Evolutionary conservation across 2,797 vertebrate genomes (phyloP).

Genomic region (Pseudochirops corinnae): DNA sequence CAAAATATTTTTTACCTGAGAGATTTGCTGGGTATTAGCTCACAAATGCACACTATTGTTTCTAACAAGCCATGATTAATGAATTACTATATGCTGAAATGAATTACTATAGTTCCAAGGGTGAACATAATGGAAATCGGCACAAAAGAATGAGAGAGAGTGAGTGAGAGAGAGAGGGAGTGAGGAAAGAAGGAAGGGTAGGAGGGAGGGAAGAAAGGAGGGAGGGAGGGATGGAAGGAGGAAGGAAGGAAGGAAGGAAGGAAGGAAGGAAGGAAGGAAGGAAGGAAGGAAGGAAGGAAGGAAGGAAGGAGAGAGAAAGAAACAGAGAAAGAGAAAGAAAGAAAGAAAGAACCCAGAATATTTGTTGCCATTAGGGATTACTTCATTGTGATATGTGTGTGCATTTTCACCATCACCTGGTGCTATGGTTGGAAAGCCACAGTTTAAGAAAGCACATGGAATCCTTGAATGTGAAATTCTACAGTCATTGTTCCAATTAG

Average conservation of each 20-base stretch:
- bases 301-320: no score
- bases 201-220: no score
- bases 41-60: neutral
- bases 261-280: no score
- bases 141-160: no score
- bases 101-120: conserved; percentile 8
- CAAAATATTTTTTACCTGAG: neutral
- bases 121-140: neutral
- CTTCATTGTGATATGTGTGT: neutral
- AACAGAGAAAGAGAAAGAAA: no score
- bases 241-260: no score
- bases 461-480: neutral
- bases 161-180: no score
- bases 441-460: neutral
- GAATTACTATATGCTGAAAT: neutral
- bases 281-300: no score
- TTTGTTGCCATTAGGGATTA: neutral
- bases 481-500: neutral
- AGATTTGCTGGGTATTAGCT: neutral
- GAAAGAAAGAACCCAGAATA: neutral
- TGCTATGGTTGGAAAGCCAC: neutral
- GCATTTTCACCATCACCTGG: neutral
- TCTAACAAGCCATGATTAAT: neutral
- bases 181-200: no score
- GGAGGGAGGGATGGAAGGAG: no score